These are phyloP conservation scores for Oryzias sinensis DNA, from an alignment of 2,797 vertebrate genomes.

Conservation along the genomic window DNA sequence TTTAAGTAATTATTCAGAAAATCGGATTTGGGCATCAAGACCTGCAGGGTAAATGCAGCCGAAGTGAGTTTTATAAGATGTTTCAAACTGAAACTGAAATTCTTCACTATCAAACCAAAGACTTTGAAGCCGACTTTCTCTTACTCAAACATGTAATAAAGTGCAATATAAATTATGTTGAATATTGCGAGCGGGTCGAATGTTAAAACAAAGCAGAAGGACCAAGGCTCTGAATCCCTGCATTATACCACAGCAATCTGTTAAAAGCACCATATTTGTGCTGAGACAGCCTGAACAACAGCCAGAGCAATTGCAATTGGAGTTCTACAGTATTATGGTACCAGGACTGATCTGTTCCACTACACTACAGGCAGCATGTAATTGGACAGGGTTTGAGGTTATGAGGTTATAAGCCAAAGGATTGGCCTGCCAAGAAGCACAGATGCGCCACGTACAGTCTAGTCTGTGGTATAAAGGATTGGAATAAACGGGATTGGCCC, in stretches of 20 bases:
- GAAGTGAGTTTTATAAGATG: conserved; percentile 18
- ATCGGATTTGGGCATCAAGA: too few relatives aligned
- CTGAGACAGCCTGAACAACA: conserved; percentile 10
- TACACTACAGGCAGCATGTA: conserved; percentile 42
- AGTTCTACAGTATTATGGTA: conserved; percentile 31
- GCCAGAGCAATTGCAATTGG: conserved; percentile 23
- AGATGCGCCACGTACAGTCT: conserved; percentile 53
- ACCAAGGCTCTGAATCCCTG: conserved; percentile 20
- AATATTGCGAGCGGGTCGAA: conserved; percentile 7
- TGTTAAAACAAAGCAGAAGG: too few relatives aligned
- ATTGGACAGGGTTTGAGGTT: conserved; percentile 57
- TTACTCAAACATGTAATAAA: too few relatives aligned
- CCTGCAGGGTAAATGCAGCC: too few relatives aligned
- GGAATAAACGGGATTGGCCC: conserved; percentile 44
- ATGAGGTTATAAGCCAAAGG: conserved; percentile 49
- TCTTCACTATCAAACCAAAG: conserved; percentile 23
- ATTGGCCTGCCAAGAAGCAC: conserved; percentile 51
- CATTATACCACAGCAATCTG: conserved; percentile 16
- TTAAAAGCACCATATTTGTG: conserved; percentile 10
- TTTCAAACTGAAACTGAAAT: conserved; percentile 46
- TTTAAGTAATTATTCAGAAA: too few relatives aligned
- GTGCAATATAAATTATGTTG: too few relatives aligned
- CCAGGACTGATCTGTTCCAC: conserved; percentile 16
- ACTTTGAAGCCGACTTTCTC: conserved; percentile 5
- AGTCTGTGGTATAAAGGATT: conserved; percentile 55